A percentile compares a stretch with the other conserved stretches of the same genome.
Conservation (phyloP, 2,888 invertebrate species). For the Rhagophthalmus giganteus region DNA sequence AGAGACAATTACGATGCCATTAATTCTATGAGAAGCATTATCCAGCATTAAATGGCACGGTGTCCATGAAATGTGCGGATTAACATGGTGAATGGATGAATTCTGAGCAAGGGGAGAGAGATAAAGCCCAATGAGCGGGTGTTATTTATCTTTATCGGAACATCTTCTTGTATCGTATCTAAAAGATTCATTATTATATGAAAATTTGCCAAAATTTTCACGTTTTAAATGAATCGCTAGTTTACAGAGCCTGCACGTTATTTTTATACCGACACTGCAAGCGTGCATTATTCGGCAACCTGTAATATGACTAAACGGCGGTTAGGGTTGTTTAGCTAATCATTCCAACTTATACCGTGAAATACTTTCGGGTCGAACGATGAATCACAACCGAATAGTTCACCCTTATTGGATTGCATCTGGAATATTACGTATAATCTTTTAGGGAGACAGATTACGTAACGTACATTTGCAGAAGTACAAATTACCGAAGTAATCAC, state of each 20-base stretch:
- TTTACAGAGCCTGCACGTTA: constrained; percentile 17
- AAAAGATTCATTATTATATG: constrained; percentile 45
- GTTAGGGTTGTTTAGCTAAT: constrained; percentile 32
- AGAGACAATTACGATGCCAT: constrained; percentile 47
- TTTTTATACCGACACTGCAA: constrained; percentile 24
- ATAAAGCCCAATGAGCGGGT: constrained; percentile 50
- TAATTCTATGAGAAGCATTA: constrained; percentile 49
- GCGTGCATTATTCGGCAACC: constrained; percentile 41
- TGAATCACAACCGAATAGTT: constrained; percentile 48
- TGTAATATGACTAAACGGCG: constrained; percentile 35
- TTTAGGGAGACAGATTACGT: constrained; percentile 18
- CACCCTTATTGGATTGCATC: constrained; percentile 19
- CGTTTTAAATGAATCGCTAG: neutral
- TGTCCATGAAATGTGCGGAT: constrained; percentile 53
- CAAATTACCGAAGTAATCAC: no score
- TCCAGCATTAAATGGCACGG: constrained; percentile 50
- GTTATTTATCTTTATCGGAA: constrained; percentile 54
- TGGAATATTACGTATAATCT: constrained; percentile 15
- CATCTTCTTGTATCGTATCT: constrained; percentile 50
- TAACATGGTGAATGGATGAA: constrained; percentile 54
- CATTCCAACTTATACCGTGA: constrained; percentile 28
- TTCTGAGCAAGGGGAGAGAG: constrained; percentile 48
- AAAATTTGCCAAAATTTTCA: constrained; percentile 39
- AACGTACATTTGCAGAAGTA: constrained; percentile 12
- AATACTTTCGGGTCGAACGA: constrained; percentile 35